Base-by-base conservation (phyloP, 2,113 vertebrate species). In the Marcusenius ussheri region DNA sequence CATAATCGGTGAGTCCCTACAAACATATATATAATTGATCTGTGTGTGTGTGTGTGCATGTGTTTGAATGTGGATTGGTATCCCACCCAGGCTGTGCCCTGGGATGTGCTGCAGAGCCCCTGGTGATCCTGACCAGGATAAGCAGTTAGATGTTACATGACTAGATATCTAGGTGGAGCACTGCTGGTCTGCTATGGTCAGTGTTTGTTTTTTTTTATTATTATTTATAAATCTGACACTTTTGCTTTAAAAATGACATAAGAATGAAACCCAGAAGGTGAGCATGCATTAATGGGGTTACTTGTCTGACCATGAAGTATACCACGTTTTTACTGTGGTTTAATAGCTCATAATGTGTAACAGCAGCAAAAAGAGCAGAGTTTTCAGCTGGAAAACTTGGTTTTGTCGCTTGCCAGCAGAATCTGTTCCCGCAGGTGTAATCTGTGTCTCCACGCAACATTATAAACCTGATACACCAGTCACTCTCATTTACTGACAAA, bases 391-490 rank as follows among this genome's bases (percentile, higher is more conserved):
- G 21, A 50, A 27, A 50, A 46, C 45, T 86, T 86, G 46, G n/a
- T 86, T 47, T 49, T 27, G 24, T 24, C 19, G 45, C 83, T 17
- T 31, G 83, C 83, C 46, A 49, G 83, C 11, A 27, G 47, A 86
- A 17, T 50, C 46, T 31, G n/a, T 86, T 50, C 45, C 83, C 24
- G 11, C 83, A 47, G 45, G 24, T 86, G 47, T 47, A 27, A 50
- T 50, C 47, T 49, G 9, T 49, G 83, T 86, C 74, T 42, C 74
- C 39, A 35, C 35, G 39, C 74, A 80, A 42, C 83, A 86, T 86
- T 47, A 86, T 86, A 50, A 86, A 86, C 47, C 47, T 49, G 83
- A 86, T 86, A 86, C 83, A n/a, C n/a, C 10, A 86, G 83, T 86
- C 46, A 86, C 47, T 86, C 45, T 27, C 45, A 13, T 86, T 86